phyloP scores from a whole-genome alignment of 2,797 vertebrate species.

The Brachyrhaphis roseni region DNA sequence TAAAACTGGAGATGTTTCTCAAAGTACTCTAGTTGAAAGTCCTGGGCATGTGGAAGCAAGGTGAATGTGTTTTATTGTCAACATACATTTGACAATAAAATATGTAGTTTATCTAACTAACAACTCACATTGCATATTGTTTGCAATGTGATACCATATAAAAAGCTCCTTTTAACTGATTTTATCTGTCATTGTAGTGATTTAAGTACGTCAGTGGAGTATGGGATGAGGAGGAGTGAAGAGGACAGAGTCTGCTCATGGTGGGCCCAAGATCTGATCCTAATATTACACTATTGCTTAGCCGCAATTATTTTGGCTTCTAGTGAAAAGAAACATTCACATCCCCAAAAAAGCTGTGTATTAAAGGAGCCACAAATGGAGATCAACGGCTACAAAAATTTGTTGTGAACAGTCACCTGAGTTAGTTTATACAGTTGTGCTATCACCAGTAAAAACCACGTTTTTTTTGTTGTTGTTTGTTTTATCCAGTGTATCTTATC shows the following conservation, averaged over 20 bases:
- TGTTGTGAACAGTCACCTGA: background rate
- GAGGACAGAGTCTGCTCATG: conserved; percentile 36
- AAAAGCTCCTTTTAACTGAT: background rate
- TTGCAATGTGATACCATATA: background rate
- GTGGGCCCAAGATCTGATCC: background rate
- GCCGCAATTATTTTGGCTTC: background rate
- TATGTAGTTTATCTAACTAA: background rate
- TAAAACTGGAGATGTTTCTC: conserved; percentile 14
- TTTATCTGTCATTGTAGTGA: background rate
- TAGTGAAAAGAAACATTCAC: background rate
- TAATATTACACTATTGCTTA: background rate
- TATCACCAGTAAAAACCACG: no score
- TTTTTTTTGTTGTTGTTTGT: no score
- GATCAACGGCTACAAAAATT: background rate
- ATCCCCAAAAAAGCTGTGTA: background rate
- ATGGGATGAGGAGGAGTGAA: background rate
- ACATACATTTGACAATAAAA: background rate
- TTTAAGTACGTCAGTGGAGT: background rate
- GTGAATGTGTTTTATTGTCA: conserved; percentile 3
- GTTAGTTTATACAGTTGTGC: background rate
- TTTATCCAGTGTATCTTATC: no score
- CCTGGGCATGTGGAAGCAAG: conserved; percentile 17
- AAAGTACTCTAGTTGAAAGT: background rate
- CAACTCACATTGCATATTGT: background rate
- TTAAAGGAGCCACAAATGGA: background rate